Evolutionary conservation across 2,888 invertebrate species (phyloP), one percentile per base, ranked within the genome.

Genomic region (Pilophorus perplexus): DNA sequence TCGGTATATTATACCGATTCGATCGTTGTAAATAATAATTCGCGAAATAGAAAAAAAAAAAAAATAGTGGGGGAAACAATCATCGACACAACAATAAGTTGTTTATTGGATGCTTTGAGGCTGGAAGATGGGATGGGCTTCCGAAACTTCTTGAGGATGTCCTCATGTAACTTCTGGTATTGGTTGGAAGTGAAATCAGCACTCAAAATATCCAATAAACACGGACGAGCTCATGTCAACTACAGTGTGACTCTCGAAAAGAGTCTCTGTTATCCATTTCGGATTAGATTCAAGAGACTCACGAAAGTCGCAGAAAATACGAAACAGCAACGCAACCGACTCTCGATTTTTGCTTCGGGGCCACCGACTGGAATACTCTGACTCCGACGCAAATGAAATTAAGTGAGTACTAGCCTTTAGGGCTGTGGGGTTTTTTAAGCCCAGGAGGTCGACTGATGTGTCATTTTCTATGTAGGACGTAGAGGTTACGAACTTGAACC

Each of bases 51-150:
- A 33, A 33, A 33, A 33, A 33, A 33, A 10, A 33, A 33, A 33
- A 10, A 33, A 33, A n/a, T 40, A 40, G n/a, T 12, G n/a, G 40
- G 12, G 40, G 40, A 40, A 40, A 40, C 40, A 12, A 40, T 16
- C 40, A 40, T 40, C 14, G 40, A 40, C 40, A 12, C 40, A 40
- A n/a, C n/a, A n/a, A n/a, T n/a, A n/a, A n/a, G n/a, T n/a, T n/a
- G 12, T 33, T 33, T 33, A 33, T 6, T 33, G 33, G 33, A 33
- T 10, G 33, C n/a, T 33, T 8, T 33, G 10, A 40, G 40, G 40
- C 40, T 40, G 40, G 40, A 40, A 40, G 40, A 40, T 4, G 40
- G 40, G 40, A 40, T 40, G 12, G 3, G 40, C 40, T 40, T 40
- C 40, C 40, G 40, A 40, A 40, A 3, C 16, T 40, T 3, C 16